Evolutionary conservation across 2,113 vertebrate genomes (phyloP).

Genomic region (Brachyhypopomus occidentalis): DNA sequence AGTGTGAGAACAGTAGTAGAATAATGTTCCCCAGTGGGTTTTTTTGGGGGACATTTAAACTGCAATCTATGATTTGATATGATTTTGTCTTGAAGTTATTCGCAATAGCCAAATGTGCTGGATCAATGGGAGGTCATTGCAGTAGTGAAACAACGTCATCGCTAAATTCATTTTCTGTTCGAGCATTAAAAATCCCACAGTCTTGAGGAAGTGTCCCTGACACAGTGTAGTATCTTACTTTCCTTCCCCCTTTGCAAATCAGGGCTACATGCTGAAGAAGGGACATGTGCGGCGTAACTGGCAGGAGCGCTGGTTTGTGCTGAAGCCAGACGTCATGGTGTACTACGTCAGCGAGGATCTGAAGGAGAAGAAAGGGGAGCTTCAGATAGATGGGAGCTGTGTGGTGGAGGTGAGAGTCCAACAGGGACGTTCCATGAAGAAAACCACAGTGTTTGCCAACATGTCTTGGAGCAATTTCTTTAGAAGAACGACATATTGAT

Average conservation of each 20-base stretch:
- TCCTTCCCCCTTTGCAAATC: background rate
- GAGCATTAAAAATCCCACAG: no score
- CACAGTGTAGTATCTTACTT: background rate
- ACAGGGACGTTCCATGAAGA: background rate
- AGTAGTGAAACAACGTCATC: no score
- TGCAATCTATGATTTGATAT: no score
- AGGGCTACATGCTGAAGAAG: slow-evolving; percentile 83
- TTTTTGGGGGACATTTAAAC: no score
- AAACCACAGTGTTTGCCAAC: background rate
- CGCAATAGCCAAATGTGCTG: no score
- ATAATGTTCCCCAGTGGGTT: no score
- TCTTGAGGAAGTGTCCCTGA: no score
- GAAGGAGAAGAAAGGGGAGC: slow-evolving; percentile 77
- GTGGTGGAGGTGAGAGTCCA: slow-evolving; percentile 67
- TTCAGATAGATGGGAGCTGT: slow-evolving; percentile 72
- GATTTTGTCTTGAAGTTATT: no score
- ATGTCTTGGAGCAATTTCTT: background rate
- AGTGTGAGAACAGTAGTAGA: background rate
- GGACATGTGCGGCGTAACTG: slow-evolving; percentile 78
- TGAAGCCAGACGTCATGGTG: slow-evolving; percentile 69
- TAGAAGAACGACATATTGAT: background rate
- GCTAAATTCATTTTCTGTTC: no score
- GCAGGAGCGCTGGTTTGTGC: slow-evolving; percentile 82
- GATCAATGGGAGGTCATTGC: no score
- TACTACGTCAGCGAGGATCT: slow-evolving; percentile 76